A percentile compares a stretch with the other conserved stretches of the same genome.
Evolutionary conservation across 2,113 vertebrate genomes (phyloP).

Genomic region (Gobius niger): DNA sequence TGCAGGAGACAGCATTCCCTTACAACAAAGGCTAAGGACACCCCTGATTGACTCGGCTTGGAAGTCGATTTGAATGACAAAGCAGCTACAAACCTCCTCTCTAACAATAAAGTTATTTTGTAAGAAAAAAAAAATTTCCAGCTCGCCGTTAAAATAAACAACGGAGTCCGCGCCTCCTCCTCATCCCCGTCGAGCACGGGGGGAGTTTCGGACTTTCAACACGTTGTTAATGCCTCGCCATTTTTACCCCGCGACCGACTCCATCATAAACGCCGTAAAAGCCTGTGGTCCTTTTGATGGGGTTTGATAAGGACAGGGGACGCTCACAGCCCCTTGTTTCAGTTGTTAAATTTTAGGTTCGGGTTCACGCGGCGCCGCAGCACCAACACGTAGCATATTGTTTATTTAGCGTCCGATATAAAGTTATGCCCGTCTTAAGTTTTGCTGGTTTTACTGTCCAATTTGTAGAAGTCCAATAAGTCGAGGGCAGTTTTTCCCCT

Average conservation of each 20-base stretch:
- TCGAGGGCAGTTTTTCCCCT: background rate
- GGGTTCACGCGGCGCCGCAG: background rate
- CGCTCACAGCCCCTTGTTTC: background rate
- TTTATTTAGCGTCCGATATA: background rate
- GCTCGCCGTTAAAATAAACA: background rate
- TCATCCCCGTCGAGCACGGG: background rate
- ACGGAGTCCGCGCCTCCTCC: background rate
- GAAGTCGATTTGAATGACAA: background rate
- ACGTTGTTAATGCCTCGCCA: conserved; percentile 1
- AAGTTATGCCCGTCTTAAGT: background rate
- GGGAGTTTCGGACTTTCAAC: background rate
- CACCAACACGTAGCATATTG: background rate
- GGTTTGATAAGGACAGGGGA: background rate
- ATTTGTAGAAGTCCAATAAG: background rate
- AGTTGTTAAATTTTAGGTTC: background rate
- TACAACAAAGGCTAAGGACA: too few relatives aligned
- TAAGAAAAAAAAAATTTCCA: background rate
- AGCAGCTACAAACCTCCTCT: background rate
- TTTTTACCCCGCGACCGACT: background rate
- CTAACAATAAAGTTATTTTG: background rate
- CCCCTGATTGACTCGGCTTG: too few relatives aligned
- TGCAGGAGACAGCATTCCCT: too few relatives aligned
- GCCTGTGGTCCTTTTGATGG: conserved; percentile 1
- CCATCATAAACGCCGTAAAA: background rate
- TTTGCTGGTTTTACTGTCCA: background rate